Evolutionary conservation across 2,113 vertebrate species (phyloP).

Genomic region (Axis porcinus): DNA sequence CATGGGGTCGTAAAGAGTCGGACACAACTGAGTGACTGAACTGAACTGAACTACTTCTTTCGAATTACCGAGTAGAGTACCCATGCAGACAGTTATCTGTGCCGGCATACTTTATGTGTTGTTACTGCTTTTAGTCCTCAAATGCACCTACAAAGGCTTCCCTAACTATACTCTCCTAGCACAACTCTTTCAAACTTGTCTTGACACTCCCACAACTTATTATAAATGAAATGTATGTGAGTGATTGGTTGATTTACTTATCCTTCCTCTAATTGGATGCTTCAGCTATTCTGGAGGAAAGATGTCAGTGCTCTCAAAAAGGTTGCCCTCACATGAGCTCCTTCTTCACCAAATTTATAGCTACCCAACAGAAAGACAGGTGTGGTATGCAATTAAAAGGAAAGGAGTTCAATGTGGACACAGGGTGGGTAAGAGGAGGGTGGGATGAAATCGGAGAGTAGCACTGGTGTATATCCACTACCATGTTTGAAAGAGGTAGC

Average conservation of each 20-base stretch:
- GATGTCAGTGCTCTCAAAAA: background rate
- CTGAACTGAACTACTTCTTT: background rate
- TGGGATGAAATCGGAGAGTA: too few relatives aligned
- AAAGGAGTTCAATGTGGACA: background rate
- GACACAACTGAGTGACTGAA: background rate
- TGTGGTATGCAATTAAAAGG: background rate
- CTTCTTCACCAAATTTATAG: background rate
- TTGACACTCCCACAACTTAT: background rate
- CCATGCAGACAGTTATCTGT: background rate
- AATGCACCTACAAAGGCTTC: background rate
- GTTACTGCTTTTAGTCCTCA: background rate
- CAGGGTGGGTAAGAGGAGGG: background rate
- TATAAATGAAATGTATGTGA: background rate
- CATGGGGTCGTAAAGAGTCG: background rate
- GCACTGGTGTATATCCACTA: too few relatives aligned
- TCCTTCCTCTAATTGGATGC: background rate
- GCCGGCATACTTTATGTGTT: too few relatives aligned
- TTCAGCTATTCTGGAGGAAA: background rate
- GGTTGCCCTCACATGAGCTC: background rate
- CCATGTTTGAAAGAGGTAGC: background rate
- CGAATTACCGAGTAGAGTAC: accelerated
- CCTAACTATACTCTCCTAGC: background rate
- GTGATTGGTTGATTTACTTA: background rate
- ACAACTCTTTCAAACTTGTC: background rate
- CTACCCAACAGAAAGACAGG: background rate